Percentiles rank a stretch among this genome's conserved stretches.
phyloP scores from a whole-genome alignment of 2,888 invertebrate genomes.

The Drosophila hamatofila region DNA sequence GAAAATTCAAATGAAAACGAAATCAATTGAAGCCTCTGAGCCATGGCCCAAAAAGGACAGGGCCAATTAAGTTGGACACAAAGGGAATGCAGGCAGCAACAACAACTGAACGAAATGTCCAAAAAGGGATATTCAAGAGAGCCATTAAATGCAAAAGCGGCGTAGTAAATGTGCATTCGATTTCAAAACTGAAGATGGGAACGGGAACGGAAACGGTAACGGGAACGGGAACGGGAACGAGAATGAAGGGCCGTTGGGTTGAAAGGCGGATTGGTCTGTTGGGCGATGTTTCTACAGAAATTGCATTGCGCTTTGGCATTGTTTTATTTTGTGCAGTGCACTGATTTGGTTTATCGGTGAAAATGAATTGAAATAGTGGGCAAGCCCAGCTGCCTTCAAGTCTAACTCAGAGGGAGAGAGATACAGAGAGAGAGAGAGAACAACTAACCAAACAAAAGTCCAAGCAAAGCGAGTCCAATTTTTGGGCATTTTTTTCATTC shows the following conservation, averaged over 20 bases:
- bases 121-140: constrained; percentile 3
- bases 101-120: neutral
- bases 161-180: constrained; percentile 7
- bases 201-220: too few relatives aligned
- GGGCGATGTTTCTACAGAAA: neutral
- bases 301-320: constrained; percentile 18
- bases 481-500: constrained; percentile 18
- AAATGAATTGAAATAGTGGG: constrained; percentile 7
- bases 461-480: constrained; percentile 28
- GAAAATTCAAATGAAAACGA: constrained; percentile 9
- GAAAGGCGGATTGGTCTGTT: neutral
- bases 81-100: constrained; percentile 8
- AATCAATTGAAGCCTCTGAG: constrained; percentile 14
- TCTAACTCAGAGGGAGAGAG: neutral
- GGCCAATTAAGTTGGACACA: constrained; percentile 3
- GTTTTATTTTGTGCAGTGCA: constrained; percentile 22
- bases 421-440: neutral
- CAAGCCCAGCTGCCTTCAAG: constrained; percentile 10
- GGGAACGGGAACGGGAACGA: too few relatives aligned
- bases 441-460: constrained; percentile 32
- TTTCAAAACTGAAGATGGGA: neutral
- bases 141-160: constrained; percentile 8
- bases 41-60: constrained; percentile 7
- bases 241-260: neutral
- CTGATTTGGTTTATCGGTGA: constrained; percentile 18